Evolutionary conservation across 1,140 invertebrate genomes (phyloP).

Genomic region (Pentalonia nigronervosa): DNA sequence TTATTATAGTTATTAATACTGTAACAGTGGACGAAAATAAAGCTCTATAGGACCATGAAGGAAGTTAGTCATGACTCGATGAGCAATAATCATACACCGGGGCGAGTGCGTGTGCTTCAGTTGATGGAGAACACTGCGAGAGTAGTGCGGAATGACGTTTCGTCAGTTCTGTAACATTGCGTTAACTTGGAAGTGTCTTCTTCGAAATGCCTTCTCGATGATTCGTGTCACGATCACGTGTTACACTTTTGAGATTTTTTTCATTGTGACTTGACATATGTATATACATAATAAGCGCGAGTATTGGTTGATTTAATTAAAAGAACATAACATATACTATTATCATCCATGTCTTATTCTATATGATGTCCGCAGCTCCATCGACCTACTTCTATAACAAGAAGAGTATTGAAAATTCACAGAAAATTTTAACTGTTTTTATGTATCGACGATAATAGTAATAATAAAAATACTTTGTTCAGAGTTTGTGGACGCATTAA

Average conservation of each 20-base stretch:
- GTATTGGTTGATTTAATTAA: background rate
- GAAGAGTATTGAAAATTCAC: background rate
- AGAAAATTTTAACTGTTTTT: background rate
- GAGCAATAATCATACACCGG: conserved; percentile 2
- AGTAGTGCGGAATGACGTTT: background rate
- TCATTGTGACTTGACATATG: background rate
- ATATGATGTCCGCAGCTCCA: background rate
- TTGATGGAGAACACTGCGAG: background rate
- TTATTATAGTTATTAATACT: background rate
- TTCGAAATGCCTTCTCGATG: background rate
- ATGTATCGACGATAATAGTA: background rate
- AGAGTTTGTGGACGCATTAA: background rate
- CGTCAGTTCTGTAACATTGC: background rate
- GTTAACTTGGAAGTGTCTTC: background rate
- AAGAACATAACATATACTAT: background rate
- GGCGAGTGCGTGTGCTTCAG: background rate
- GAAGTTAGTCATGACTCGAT: background rate
- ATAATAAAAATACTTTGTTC: background rate
- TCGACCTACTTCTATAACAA: background rate
- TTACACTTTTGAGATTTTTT: background rate
- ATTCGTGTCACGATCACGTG: background rate
- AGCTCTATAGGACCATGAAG: background rate
- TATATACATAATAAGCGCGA: background rate
- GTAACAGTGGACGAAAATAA: background rate
- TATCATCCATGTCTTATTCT: background rate